phyloP scores from a whole-genome alignment of 1,140 invertebrate species.

The Caenorhabditis remanei region DNA sequence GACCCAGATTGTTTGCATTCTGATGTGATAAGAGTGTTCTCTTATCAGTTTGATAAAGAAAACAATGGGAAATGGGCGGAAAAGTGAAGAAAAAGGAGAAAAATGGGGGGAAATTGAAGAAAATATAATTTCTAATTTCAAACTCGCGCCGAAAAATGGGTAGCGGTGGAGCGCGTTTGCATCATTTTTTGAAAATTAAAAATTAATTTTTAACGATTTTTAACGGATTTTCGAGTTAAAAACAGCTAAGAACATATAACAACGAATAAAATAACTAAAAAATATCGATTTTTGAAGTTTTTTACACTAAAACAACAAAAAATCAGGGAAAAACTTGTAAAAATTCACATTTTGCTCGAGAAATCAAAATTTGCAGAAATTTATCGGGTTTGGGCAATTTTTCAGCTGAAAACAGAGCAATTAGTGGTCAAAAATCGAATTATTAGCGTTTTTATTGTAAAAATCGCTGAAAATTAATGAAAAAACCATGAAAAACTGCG shows the following conservation, averaged over 20 bases:
- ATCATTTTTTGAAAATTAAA: background rate
- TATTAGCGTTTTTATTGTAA: too few species aligned
- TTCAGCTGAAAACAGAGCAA: too few species aligned
- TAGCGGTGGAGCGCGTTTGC: background rate
- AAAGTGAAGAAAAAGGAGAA: too few species aligned
- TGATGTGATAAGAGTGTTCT: background rate
- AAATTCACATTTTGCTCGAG: background rate
- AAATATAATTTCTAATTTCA: conserved; percentile 13
- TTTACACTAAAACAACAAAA: background rate
- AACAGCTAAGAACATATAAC: too few species aligned
- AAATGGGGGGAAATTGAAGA: background rate
- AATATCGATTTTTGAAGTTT: background rate
- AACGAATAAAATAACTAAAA: background rate
- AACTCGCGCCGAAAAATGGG: background rate
- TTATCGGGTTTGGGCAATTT: too few species aligned
- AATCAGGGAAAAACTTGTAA: background rate
- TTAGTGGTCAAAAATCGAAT: too few species aligned
- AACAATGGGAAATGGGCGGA: background rate
- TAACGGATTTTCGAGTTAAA: background rate
- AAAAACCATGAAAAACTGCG: too few species aligned
- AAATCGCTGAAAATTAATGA: too few species aligned
- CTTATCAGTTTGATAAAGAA: background rate
- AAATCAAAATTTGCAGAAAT: background rate
- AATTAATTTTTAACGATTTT: background rate
- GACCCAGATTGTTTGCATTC: background rate